Percentiles rank a stretch among this genome's conserved stretches.
These are phyloP conservation scores for Bursaphelenchus okinawaensis DNA, from an alignment of 2,888 invertebrate genomes.

Conservation along the genomic window DNA sequence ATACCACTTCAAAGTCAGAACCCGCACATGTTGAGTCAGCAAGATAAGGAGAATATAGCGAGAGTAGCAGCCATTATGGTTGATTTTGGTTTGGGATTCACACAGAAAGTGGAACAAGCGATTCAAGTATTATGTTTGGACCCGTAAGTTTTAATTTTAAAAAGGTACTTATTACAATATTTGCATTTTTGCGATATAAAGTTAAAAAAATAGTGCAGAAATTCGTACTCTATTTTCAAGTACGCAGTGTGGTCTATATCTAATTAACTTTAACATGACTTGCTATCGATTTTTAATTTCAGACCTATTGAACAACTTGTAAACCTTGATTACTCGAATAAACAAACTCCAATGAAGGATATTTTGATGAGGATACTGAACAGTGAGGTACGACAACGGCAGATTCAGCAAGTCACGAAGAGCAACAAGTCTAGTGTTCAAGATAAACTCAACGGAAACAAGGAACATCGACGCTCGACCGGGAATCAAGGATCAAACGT, in stretches of 20 bases:
- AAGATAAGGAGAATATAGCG: background rate
- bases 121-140: background rate
- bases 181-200: too few relatives aligned
- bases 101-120: background rate
- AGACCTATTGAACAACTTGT: background rate
- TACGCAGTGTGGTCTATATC: too few relatives aligned
- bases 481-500: background rate
- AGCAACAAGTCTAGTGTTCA: background rate
- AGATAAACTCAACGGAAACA: background rate
- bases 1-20: background rate
- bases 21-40: background rate
- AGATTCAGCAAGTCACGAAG: background rate
- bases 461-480: background rate
- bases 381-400: background rate
- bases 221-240: too few relatives aligned
- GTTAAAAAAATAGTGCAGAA: too few relatives aligned
- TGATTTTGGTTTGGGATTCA: background rate
- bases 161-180: background rate
- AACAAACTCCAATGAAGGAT: background rate
- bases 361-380: background rate
- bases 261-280: too few relatives aligned
- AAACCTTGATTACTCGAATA: background rate
- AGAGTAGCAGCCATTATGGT: background rate
- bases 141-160: background rate
- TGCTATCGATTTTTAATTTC: background rate